Evolutionary conservation across 2,797 vertebrate species (phyloP).

Genomic region (Myotis vivesi): DNA sequence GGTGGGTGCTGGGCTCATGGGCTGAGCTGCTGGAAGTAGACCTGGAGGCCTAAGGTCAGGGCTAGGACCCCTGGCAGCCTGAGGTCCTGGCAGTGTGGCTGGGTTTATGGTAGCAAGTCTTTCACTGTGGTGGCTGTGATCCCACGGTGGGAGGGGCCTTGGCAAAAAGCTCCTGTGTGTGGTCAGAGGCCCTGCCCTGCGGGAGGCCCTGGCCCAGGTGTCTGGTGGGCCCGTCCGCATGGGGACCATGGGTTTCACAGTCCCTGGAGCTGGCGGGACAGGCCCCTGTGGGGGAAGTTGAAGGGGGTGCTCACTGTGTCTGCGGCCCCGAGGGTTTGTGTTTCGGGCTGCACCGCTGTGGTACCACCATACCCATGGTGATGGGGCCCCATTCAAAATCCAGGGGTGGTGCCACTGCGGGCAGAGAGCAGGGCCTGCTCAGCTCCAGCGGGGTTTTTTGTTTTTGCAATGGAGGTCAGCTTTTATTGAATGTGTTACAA

Average conservation of each 20-base stretch:
- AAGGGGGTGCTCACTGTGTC: too few relatives aligned
- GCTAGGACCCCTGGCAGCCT: rapidly evolving
- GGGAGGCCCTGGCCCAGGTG: rapidly evolving
- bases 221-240: neutral
- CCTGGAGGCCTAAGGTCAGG: neutral
- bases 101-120: neutral
- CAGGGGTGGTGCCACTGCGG: rapidly evolving
- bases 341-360: neutral
- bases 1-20: neutral
- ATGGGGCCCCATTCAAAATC: rapidly evolving
- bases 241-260: neutral
- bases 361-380: neutral
- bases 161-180: neutral
- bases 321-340: neutral
- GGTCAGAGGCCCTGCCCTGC: rapidly evolving
- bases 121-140: neutral
- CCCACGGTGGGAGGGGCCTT: neutral
- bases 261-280: neutral
- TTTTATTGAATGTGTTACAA: neutral
- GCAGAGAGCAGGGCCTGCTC: neutral
- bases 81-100: rapidly evolving
- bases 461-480: neutral
- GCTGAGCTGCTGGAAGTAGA: neutral
- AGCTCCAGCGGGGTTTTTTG: neutral
- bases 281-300: rapidly evolving